Evolutionary conservation across 1,140 invertebrate species (phyloP), one percentile per base, ranked within the genome.

Genomic region (Lerema accius): DNA sequence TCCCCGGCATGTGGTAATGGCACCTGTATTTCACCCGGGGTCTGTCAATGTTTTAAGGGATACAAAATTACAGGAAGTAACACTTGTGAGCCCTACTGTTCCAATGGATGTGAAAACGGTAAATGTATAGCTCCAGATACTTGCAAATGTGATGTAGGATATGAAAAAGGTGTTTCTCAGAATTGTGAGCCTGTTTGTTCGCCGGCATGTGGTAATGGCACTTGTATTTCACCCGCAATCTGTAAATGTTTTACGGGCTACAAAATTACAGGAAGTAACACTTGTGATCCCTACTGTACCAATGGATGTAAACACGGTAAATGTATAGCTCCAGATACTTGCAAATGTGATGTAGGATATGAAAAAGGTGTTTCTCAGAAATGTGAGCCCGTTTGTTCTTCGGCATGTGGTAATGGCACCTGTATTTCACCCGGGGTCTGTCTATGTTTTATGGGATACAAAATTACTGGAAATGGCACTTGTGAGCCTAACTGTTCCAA

Each of bases 91-190:
- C 78, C 81, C 4, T 32, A 68, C 14, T 86, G 84, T 28, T 7
- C 53, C 6, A 64, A 58, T 5, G 50, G 42, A 3, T 86, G 84
- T 39, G 43, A 42, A 0, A 82, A 93, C 67, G 93, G 93, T 0
- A 80, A 61, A 5, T 94, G 93, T 66, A 69, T 89, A 9, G 87
- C 80, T 0, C 92, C 93, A 0, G 88, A 93, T 63, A 70, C 68
- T 28, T 94, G 93, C 64, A 65, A 79, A 42, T 94, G 93, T 70
- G 58, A 91, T 64, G 73, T 85, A 13, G 93, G 93, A 10, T 93
- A 91, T 64, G 65, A 67, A 32, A 23, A 23, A 23, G 19, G 19
- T 2, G 19, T 2, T 3, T 23, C 5, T 5, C 2, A 23, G 2
- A 23, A 23, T 3, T 93, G 92, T 55, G 59, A 77, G 32, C 90